A percentile compares a stretch with the other conserved stretches of the same genome.
These are phyloP conservation scores for Cervus canadensis DNA, from an alignment of 2,113 vertebrate genomes.

Conservation along the genomic window DNA sequence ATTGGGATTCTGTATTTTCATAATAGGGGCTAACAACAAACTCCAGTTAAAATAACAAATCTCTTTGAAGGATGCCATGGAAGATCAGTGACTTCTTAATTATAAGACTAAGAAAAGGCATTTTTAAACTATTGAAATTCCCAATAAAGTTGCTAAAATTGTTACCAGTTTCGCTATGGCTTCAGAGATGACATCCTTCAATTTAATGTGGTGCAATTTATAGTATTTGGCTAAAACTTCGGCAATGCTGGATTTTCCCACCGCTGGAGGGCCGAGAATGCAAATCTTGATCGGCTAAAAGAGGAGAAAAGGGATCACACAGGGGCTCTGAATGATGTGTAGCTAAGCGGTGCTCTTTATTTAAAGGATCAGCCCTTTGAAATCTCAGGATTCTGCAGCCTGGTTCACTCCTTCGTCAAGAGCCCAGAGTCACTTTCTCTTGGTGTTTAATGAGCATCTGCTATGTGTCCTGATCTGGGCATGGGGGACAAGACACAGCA, in stretches of 20 bases:
- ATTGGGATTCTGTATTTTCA: not conserved
- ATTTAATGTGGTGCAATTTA: slow-evolving; percentile 87
- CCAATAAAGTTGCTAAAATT: not conserved
- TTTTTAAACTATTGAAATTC: not conserved
- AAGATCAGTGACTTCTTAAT: not conserved
- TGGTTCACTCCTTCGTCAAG: not conserved
- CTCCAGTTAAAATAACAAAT: not conserved
- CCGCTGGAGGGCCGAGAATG: slow-evolving; percentile 90
- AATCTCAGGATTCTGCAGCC: not conserved
- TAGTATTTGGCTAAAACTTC: slow-evolving; percentile 86
- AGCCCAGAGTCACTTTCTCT: not conserved
- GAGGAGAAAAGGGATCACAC: not conserved
- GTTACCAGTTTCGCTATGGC: slow-evolving; percentile 85
- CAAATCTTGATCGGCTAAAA: slow-evolving; percentile 89
- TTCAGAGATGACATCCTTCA: slow-evolving; percentile 85
- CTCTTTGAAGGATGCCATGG: not conserved
- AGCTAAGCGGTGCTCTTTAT: rapidly evolving
- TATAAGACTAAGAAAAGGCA: not conserved
- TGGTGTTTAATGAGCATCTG: not conserved
- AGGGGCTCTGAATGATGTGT: rapidly evolving
- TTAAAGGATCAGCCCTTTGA: not conserved
- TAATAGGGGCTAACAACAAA: not conserved
- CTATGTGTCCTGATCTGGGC: not conserved
- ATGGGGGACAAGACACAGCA: rapidly evolving
- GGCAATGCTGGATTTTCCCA: slow-evolving; percentile 88